phyloP scores from a whole-genome alignment of 2,113 vertebrate genomes.

The Osmerus mordax region DNA sequence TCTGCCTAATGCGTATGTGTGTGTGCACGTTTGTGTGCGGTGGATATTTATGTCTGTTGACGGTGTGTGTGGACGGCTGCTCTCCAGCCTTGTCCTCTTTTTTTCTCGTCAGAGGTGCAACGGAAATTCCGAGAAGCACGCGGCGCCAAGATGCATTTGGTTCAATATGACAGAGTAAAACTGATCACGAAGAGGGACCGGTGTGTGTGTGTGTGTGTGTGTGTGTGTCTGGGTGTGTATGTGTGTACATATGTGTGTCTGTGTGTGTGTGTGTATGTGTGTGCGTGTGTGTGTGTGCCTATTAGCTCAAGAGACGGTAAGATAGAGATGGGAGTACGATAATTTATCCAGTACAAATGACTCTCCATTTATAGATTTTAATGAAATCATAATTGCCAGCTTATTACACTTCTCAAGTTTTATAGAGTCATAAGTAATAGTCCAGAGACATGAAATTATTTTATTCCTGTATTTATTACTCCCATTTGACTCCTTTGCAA shows the following conservation, averaged over 20 bases:
- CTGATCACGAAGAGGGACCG: slow-evolving; percentile 80
- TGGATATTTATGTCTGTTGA: slow-evolving; percentile 10
- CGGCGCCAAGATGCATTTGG: slow-evolving; percentile 84
- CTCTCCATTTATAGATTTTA: slow-evolving; percentile 78
- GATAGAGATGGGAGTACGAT: slow-evolving; percentile 53
- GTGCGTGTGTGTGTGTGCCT: slow-evolving; percentile 12
- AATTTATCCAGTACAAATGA: slow-evolving; percentile 68
- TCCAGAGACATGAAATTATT: slow-evolving; percentile 72
- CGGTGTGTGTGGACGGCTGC: background rate
- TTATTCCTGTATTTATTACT: slow-evolving; percentile 73
- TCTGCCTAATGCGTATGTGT: slow-evolving; percentile 54
- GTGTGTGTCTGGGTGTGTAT: background rate
- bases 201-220: slow-evolving; percentile 9
- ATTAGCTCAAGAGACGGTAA: slow-evolving; percentile 37
- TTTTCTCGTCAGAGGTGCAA: slow-evolving; percentile 73
- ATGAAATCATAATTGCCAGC: slow-evolving; percentile 73
- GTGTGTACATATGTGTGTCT: slow-evolving; percentile 1
- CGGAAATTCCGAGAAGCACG: slow-evolving; percentile 82
- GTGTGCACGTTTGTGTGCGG: slow-evolving; percentile 10
- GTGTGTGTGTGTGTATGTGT: background rate
- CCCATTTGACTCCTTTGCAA: slow-evolving; percentile 63
- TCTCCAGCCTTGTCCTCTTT: slow-evolving; percentile 58
- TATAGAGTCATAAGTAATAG: slow-evolving; percentile 69
- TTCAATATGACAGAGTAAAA: slow-evolving; percentile 87
- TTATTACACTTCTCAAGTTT: slow-evolving; percentile 68